Percentiles rank a stretch among this genome's conserved stretches.
Conservation (phyloP, 2,888 invertebrate species). For the Leptopilina drosophilae region DNA sequence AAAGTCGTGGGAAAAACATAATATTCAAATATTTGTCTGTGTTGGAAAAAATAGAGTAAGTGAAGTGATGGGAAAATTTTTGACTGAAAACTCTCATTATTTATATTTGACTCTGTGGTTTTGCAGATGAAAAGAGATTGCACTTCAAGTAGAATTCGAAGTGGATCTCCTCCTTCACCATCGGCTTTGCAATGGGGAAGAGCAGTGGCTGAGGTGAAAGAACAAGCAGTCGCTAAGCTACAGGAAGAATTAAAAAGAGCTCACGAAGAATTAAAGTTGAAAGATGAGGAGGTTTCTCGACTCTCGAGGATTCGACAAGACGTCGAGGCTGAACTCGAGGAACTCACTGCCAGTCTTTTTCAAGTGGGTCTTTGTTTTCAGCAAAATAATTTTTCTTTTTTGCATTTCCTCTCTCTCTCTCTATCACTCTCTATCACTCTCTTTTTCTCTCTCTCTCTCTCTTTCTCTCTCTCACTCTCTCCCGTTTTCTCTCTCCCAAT, state of each 20-base stretch:
- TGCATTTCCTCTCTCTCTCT: background rate
- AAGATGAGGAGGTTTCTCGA: constrained; percentile 84
- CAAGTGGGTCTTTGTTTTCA: constrained; percentile 78
- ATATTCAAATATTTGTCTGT: no score
- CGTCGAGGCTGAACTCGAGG: constrained; percentile 87
- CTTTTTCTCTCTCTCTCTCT: no score
- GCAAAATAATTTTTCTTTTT: constrained; percentile 30
- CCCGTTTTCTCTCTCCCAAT: background rate
- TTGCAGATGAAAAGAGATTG: constrained; percentile 15
- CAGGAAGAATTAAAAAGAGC: constrained; percentile 82
- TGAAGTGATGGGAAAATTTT: background rate
- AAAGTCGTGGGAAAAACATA: no score
- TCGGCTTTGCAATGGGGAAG: constrained; percentile 69
- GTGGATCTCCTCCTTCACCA: constrained; percentile 28
- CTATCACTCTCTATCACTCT: no score
- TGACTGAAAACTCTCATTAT: background rate
- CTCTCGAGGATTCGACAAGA: constrained; percentile 83
- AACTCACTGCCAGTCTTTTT: constrained; percentile 88
- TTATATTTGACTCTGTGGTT: background rate
- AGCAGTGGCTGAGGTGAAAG: constrained; percentile 78
- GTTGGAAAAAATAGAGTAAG: background rate
- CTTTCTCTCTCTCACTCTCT: no score
- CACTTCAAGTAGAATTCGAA: constrained; percentile 26
- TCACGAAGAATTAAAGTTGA: constrained; percentile 81
- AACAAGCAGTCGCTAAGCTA: constrained; percentile 78